Evolutionary conservation across 2,797 vertebrate species (phyloP).

Genomic region (Neopelma chrysocephalum): DNA sequence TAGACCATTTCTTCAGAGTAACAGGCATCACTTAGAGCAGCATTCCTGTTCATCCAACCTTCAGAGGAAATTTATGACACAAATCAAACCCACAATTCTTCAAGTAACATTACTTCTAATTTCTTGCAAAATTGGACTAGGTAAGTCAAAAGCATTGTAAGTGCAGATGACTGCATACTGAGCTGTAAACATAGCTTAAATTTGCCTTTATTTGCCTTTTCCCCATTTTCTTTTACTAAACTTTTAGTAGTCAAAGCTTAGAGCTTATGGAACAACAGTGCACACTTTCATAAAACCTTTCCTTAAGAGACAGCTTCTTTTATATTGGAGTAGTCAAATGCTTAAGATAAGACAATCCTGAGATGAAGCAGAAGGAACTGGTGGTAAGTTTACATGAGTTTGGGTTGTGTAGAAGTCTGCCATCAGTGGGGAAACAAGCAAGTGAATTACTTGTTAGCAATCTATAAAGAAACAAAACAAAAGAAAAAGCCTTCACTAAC

Average conservation of each 20-base stretch:
- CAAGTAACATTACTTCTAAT: not conserved
- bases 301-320: not conserved
- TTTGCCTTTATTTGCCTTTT: not conserved
- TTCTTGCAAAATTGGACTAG: not conserved
- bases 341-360: not conserved
- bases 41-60: not conserved
- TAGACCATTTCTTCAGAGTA: not conserved
- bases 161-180: not conserved
- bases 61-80: not conserved
- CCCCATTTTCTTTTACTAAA: not conserved
- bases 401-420: not conserved
- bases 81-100: not conserved
- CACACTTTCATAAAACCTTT: not conserved
- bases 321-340: not conserved
- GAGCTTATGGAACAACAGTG: not conserved
- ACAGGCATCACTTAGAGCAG: not conserved
- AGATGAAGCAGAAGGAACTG: not conserved
- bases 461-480: not conserved
- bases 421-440: not conserved
- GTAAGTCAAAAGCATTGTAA: not conserved
- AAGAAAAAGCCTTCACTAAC: not conserved
- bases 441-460: not conserved
- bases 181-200: not conserved
- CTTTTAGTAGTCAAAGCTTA: not conserved
- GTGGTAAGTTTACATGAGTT: not conserved